A percentile compares a stretch with the other conserved stretches of the same genome.
These are phyloP conservation scores for Lutjanus argentimaculatus DNA, from an alignment of 2,797 vertebrate genomes.

Conservation along the genomic window DNA sequence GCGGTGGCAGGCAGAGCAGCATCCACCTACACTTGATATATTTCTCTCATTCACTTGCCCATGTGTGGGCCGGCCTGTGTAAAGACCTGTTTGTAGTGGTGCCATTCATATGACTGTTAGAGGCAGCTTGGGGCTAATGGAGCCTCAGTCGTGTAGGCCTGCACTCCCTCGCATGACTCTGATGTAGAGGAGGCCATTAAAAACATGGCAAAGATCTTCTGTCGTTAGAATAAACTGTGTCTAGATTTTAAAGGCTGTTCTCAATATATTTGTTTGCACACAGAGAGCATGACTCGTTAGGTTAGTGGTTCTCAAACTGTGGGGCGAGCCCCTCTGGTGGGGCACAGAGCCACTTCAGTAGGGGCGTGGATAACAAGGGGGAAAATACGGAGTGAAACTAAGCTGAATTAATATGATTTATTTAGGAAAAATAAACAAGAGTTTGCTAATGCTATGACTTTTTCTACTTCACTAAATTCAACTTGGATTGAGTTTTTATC, in stretches of 20 bases:
- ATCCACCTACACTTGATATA: constrained; percentile 49
- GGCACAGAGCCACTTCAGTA: too few relatives aligned
- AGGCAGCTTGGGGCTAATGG: constrained; percentile 31
- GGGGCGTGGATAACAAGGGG: too few relatives aligned
- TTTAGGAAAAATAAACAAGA: too few relatives aligned
- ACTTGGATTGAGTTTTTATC: too few relatives aligned
- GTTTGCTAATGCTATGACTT: too few relatives aligned
- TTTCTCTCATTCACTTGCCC: constrained; percentile 54
- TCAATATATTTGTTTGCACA: constrained; percentile 11
- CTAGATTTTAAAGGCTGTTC: constrained; percentile 11
- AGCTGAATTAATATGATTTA: too few relatives aligned
- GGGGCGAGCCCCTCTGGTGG: too few relatives aligned
- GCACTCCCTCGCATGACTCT: constrained; percentile 11
- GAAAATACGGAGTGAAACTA: too few relatives aligned
- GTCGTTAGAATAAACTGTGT: constrained; percentile 8
- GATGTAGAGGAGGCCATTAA: not conserved
- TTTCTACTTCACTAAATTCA: too few relatives aligned
- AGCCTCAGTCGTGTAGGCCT: constrained; percentile 13
- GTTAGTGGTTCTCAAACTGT: not conserved
- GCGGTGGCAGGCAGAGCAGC: constrained; percentile 19
- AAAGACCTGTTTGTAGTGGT: constrained; percentile 54
- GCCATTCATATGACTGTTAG: constrained; percentile 42
- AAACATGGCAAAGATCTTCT: not conserved
- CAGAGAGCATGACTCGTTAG: not conserved
- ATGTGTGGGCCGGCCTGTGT: constrained; percentile 48